Evolutionary conservation across 2,888 invertebrate genomes (phyloP).

Genomic region (Ectobius pallidus): DNA sequence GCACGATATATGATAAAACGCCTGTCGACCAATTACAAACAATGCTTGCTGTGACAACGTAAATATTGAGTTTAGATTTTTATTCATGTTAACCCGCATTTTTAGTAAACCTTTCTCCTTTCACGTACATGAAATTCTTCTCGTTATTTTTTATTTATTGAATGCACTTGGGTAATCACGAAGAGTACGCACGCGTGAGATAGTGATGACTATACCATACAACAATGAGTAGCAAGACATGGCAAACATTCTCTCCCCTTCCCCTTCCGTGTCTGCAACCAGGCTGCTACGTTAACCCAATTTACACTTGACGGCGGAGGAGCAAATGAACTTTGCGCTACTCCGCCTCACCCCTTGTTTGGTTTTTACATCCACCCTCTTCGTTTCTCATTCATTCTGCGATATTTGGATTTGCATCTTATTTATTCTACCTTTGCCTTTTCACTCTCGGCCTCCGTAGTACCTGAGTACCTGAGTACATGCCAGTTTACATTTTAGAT

Average conservation of each 20-base stretch:
- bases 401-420: constrained; percentile 36
- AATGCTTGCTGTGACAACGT: too few relatives aligned
- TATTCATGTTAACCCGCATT: too few relatives aligned
- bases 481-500: constrained; percentile 23
- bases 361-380: constrained; percentile 21
- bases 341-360: constrained; percentile 23
- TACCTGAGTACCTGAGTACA: constrained; percentile 13
- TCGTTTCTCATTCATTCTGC: constrained; percentile 28
- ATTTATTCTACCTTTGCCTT: constrained; percentile 37
- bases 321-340: constrained; percentile 31
- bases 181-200: too few relatives aligned
- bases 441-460: constrained; percentile 29
- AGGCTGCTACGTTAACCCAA: constrained; percentile 34
- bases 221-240: constrained; percentile 19
- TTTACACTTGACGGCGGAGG: constrained; percentile 38
- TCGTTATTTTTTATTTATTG: too few relatives aligned
- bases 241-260: constrained; percentile 11
- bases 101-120: too few relatives aligned
- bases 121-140: too few relatives aligned
- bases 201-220: too few relatives aligned
- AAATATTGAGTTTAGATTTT: too few relatives aligned
- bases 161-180: too few relatives aligned
- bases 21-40: too few relatives aligned
- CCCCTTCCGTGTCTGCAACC: not conserved
- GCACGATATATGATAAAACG: too few relatives aligned